Evolutionary conservation across 2,888 invertebrate species (phyloP).

Genomic region (Sceliomorpha sp.): DNA sequence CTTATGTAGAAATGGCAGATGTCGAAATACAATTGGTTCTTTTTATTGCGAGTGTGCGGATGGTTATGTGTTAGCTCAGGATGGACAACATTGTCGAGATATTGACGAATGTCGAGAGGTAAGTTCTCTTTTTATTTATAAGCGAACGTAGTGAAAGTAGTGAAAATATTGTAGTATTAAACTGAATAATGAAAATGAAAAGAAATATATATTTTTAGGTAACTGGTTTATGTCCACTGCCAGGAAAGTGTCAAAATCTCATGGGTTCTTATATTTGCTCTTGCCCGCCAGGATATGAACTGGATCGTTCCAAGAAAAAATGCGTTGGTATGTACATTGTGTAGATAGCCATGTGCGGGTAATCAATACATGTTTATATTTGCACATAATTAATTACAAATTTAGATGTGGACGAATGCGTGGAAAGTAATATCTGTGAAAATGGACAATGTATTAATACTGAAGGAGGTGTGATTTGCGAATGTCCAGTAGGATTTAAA

Average conservation of each 20-base stretch:
- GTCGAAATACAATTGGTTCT: conserved; percentile 89
- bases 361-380: no score
- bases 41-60: conserved; percentile 91
- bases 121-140: conserved; percentile 41
- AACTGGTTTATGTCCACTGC: conserved; percentile 83
- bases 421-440: conserved; percentile 87
- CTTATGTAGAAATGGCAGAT: conserved; percentile 92
- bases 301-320: conserved; percentile 83
- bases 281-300: conserved; percentile 89
- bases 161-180: conserved; percentile 16
- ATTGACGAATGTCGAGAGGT: conserved; percentile 89
- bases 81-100: conserved; percentile 89
- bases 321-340: conserved; percentile 81
- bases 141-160: no score
- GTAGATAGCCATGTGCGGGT: no score
- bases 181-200: no score
- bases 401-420: conserved; percentile 90
- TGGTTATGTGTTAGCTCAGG: conserved; percentile 88
- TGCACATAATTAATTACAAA: conserved; percentile 3
- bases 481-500: conserved; percentile 88
- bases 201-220: no score
- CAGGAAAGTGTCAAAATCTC: conserved; percentile 85
- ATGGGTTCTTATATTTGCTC: conserved; percentile 88
- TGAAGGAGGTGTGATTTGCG: conserved; percentile 90
- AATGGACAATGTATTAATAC: conserved; percentile 91